Conservation (phyloP, 92 coral and sea anemone genomes). For the Phenganax stokvisi region DNA sequence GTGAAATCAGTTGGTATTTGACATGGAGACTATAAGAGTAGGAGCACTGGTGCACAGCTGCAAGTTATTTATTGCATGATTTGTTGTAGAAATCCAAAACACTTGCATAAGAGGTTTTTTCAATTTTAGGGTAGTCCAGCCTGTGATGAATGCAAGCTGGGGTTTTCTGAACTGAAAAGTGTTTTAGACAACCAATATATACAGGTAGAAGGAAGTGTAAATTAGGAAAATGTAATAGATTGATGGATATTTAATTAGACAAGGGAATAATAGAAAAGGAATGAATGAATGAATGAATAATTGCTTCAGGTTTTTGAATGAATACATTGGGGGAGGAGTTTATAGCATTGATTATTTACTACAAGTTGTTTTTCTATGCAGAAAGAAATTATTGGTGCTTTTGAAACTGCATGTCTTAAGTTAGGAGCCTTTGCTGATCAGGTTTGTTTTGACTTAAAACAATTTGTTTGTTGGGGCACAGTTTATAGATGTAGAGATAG, state of each 20-base stretch:
- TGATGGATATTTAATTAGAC: neutral
- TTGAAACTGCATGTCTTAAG: constrained; percentile 12
- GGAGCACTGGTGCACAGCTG: neutral
- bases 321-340: too few species aligned
- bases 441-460: neutral
- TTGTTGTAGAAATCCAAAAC: neutral
- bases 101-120: neutral
- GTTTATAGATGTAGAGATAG: too few species aligned
- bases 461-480: too few species aligned
- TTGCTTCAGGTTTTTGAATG: too few species aligned
- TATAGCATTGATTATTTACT: too few species aligned
- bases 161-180: constrained; percentile 8
- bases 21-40: too few species aligned
- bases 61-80: neutral
- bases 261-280: neutral
- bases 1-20: too few species aligned
- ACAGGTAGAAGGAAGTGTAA: constrained; percentile 1
- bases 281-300: neutral
- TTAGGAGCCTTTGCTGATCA: constrained; percentile 19
- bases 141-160: constrained; percentile 32
- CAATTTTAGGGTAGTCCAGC: neutral
- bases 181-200: constrained; percentile 11
- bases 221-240: neutral
- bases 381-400: constrained; percentile 9
- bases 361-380: neutral